Evolutionary conservation across 2,113 vertebrate species (phyloP).

Genomic region (Anseranas semipalmata): DNA sequence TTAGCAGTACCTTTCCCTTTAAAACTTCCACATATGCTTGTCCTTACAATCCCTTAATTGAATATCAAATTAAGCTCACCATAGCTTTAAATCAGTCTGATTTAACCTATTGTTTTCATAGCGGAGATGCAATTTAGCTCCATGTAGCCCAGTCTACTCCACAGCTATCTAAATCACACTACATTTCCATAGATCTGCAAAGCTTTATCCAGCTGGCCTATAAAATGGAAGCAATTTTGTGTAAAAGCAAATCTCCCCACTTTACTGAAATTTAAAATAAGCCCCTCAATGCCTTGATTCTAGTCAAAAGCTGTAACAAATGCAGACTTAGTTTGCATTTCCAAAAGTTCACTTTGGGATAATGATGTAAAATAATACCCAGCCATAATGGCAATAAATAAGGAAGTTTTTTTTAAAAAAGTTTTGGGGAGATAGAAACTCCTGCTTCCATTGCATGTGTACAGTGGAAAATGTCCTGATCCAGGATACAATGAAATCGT

Average conservation of each 20-base stretch:
- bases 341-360: background rate
- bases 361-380: background rate
- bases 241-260: background rate
- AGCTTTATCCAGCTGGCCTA: background rate
- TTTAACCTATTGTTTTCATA: background rate
- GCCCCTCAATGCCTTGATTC: accelerated
- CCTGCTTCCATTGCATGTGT: accelerated
- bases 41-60: background rate
- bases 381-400: background rate
- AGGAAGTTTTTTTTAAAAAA: background rate
- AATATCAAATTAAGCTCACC: background rate
- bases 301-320: background rate
- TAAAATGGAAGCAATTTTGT: background rate
- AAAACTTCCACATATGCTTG: background rate
- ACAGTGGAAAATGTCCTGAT: background rate
- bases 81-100: background rate
- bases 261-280: background rate
- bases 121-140: background rate
- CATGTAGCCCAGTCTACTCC: too few species aligned
- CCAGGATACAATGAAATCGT: background rate
- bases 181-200: background rate
- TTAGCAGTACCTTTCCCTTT: background rate
- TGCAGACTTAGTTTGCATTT: background rate
- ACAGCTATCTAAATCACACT: too few species aligned
- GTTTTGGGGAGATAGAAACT: background rate